Evolutionary conservation across 2,888 invertebrate species (phyloP), one percentile per base, ranked within the genome.

Genomic region (Aricia artaxerxes): DNA sequence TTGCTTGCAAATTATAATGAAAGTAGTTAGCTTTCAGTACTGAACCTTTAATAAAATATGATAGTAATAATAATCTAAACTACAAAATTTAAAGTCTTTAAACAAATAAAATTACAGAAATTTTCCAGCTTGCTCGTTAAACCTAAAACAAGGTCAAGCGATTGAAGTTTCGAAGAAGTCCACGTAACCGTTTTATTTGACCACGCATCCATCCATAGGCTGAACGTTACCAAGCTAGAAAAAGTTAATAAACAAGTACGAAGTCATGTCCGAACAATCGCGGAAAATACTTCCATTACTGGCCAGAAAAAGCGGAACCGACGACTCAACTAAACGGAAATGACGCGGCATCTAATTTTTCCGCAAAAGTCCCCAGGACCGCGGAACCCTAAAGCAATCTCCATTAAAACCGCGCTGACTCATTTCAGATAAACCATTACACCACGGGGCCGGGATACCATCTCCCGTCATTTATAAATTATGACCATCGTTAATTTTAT

Each of bases 221-320:
- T 31, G 7, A 0, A 31, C 9, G 61, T 64, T 31, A 69, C 31
- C 38, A 69, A 16, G 35, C 35, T 38, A 4, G 13, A 69, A 35
- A 69, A 69, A 35, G 4, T 35, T 35, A 4, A 16, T 4, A 11
- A 35, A 69, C 13, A 38, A 69, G 35, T 69, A 69, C 38, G 31
- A 0, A 38, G 69, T 69, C 69, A 69, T 38, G 69, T 38, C 69
- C 16, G 13, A 69, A 38, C 69, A 69, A 69, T 69, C 38, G 38
- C 69, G 38, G 13, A 69, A 69, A 69, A 69, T 69, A 78, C 38
- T n/a, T 78, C 61, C 64, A 69, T 78, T 69, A 69, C 69, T 69
- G 13, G 35, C 69, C 35, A 35, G 69, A 69, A 69, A 64, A 69
- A 69, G 35, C 69, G 69, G 69, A 69, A 69, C 64, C 24, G 69